Base-by-base conservation (phyloP, 2,888 invertebrate genomes). In the Drosophila monieri region DNA sequence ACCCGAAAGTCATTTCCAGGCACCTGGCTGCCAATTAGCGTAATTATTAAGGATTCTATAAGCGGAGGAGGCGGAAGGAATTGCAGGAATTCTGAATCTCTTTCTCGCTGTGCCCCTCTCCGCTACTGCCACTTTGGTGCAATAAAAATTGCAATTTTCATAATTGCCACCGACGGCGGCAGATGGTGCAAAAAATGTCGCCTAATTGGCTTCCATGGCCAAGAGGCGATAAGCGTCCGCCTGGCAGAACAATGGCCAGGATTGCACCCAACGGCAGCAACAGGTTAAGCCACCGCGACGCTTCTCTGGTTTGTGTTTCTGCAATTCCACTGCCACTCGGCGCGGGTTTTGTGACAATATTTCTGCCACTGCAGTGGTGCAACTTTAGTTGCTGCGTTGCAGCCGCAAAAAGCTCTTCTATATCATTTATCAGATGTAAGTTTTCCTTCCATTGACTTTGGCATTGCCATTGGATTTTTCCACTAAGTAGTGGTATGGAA, bases 1-100 rank as follows among this genome's bases (percentile, higher is more conserved):
- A 47, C 73, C 52, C 69, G 15, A 69, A 69, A 54, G 73, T 49
- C 53, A 73, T 57, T 74, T 43, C 56, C 81, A 75, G 77, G 88
- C 85, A 89, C 89, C 85, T 85, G 85, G 85, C 89, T 79, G 89
- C 89, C 87, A 88, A 88, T 88, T 88, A 88, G 87, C 75, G 86
- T 85, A 85, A 85, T 88, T 88, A 88, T 88, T 88, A 89, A 78
- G 78, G 78, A 85, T 81, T 79, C 86, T 68, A 66, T 74, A 59
- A 43, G 66, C 43, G 60, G 44, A 54, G 53, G 73, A 32, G 62
- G 52, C 10, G 49, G 4, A 9, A 6, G 30, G 54, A 30, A 32
- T 23, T 5, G 9, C 15, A 9, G 56, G 47, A 51, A 58, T 58
- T 59, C 43, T 46, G 15, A 41, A 18, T 41, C 39, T 41, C 39